Evolutionary conservation across 23 tunicate species (phyloP), one percentile per base, ranked within the genome.

Genomic region (Trididemnum clinides): DNA sequence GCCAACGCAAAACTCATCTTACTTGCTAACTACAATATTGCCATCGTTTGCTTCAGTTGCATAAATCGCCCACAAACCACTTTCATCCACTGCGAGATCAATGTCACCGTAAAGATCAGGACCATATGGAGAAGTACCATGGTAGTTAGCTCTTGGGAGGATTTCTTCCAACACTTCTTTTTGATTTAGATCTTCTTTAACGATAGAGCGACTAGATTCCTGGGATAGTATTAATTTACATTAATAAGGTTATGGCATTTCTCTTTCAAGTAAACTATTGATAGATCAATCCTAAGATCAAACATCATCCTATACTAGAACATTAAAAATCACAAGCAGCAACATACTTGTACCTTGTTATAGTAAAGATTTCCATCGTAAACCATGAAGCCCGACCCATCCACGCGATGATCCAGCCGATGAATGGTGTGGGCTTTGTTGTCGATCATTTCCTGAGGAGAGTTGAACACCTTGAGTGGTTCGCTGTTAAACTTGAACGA

Each of bases 41-140:
- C 99, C 99, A 1, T 88, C 23, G 84, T 97, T 97, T 39, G 33
- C 58, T 50, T 97, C 99, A 22, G 99, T 97, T 51, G 99, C 99
- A 64, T 97, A 97, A 30, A 97, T 92, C 20, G 91, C 97, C 99
- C 99, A 97, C 37, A 97, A 90, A 20, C 99, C 99, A 23, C 50
- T 77, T 73, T 97, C 97, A 66, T 97, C 99, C 30, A 92, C 97
- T 35, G 97, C 97, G 58, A 97, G 75, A 74, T 97, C 97, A 0
- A 97, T 97, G 65, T 97, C 99, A n/a, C 91, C 92, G 51, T 71
- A 51, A 34, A 84, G 39, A 1, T 74, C 72, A 33, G 84, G 57
- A 4, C 84, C 87, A 63, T 97, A 97, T 3, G 99, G 99, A 19
- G 97, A 92, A 4, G 99, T 97, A 29, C 84, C 88, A 71, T 85